Evolutionary conservation across 2,113 vertebrate genomes (phyloP).

Genomic region (Pungitius pungitius): DNA sequence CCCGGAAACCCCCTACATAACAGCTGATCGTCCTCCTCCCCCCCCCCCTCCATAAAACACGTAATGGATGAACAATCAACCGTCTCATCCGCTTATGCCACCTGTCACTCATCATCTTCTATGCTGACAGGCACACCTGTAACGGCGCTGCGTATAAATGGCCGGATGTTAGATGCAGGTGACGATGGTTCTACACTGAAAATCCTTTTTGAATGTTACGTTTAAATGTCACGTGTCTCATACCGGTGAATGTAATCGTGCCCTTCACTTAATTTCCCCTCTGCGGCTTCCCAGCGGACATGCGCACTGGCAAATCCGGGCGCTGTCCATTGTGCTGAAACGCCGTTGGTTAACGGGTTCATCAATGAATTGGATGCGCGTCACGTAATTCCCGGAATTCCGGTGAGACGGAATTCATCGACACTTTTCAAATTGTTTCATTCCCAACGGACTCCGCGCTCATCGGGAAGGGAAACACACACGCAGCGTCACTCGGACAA

Average conservation of each 20-base stretch:
- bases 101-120: neutral
- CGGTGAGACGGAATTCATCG: neutral
- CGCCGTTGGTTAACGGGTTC: neutral
- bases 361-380: neutral
- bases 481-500: conserved; percentile 13
- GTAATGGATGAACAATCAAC: neutral
- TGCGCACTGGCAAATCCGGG: neutral
- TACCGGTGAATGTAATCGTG: too few relatives aligned
- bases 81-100: neutral
- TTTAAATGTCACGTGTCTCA: too few relatives aligned
- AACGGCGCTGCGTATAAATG: neutral
- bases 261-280: conserved; percentile 19
- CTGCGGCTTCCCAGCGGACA: neutral
- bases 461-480: conserved; percentile 4
- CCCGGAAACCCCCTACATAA: neutral
- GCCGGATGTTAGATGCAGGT: neutral
- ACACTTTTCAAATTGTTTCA: neutral
- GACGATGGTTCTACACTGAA: too few relatives aligned
- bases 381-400: conserved; percentile 11
- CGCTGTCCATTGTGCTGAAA: conserved; percentile 75
- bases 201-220: neutral
- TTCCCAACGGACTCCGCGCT: neutral
- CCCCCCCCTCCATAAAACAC: neutral
- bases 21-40: neutral
- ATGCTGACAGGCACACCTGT: neutral